phyloP scores from a whole-genome alignment of 1,140 invertebrate species.

The Papilio glaucus region DNA sequence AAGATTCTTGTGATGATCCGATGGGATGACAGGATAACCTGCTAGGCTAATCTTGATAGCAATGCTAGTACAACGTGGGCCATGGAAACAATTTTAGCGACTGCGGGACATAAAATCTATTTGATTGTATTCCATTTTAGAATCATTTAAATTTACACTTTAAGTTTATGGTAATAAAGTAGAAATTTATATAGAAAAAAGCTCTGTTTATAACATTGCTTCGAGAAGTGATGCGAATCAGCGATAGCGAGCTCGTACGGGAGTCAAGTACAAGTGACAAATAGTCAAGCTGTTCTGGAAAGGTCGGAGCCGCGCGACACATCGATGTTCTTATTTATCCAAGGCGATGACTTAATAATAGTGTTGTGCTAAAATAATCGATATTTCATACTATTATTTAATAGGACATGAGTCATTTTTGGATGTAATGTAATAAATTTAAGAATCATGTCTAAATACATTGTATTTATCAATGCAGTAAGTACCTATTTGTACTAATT shows the following conservation, averaged over 20 bases:
- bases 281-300: conserved; percentile 76
- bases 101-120: conserved; percentile 40
- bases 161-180: conserved; percentile 39
- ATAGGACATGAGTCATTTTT: background rate
- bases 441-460: too few relatives aligned
- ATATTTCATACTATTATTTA: conserved; percentile 35
- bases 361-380: conserved; percentile 58
- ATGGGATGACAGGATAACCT: too few relatives aligned
- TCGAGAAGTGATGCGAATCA: conserved; percentile 71
- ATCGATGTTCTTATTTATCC: conserved; percentile 78
- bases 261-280: conserved; percentile 80
- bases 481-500: too few relatives aligned
- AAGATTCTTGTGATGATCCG: too few relatives aligned
- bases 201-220: conserved; percentile 43
- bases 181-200: conserved; percentile 36
- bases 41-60: conserved; percentile 73
- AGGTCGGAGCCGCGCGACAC: conserved; percentile 67
- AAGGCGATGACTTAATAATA: conserved; percentile 77
- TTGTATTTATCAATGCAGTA: too few relatives aligned
- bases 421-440: too few relatives aligned
- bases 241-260: conserved; percentile 69
- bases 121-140: background rate
- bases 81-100: conserved; percentile 62
- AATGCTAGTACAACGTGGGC: conserved; percentile 72
- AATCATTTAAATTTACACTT: conserved; percentile 33